phyloP scores from a whole-genome alignment of 2,113 vertebrate genomes.

The Pygathrix nemaeus region DNA sequence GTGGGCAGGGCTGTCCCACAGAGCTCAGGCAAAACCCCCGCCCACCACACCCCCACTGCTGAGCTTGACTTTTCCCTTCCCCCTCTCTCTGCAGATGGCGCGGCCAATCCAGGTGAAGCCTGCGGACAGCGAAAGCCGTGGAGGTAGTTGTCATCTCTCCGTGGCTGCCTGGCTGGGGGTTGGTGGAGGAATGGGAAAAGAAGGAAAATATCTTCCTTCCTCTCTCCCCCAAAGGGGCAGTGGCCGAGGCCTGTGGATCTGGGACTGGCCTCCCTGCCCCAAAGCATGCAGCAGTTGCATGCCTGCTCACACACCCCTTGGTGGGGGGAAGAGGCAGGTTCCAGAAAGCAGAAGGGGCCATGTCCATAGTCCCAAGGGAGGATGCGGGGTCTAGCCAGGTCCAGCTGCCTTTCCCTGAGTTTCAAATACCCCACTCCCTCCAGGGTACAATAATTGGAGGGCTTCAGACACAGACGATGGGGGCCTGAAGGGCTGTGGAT shows the following conservation, averaged over 20 bases:
- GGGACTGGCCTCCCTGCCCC: neutral
- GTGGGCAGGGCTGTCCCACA: neutral
- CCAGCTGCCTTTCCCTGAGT: neutral
- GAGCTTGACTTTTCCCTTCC: neutral
- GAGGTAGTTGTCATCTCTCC: conserved; percentile 91
- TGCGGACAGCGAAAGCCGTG: conserved; percentile 98
- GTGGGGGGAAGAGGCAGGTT: neutral
- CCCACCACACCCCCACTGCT: neutral
- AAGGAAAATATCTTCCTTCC: neutral
- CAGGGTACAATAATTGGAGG: neutral
- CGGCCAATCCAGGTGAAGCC: conserved; percentile 92
- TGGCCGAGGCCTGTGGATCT: neutral
- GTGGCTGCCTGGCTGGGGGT: conserved; percentile 10
- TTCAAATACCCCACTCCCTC: neutral
- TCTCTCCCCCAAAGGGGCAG: neutral
- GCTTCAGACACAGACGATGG: neutral
- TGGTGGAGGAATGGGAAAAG: neutral
- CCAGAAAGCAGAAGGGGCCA: neutral
- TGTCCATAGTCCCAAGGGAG: neutral
- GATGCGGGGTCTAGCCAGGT: no score
- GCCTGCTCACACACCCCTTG: neutral
- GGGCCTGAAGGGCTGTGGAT: neutral
- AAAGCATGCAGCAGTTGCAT: no score
- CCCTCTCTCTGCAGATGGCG: conserved; percentile 85
- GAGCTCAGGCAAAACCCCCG: neutral